Conservation (phyloP, 2,113 vertebrate species). For the Corynorhinus townsendii region DNA sequence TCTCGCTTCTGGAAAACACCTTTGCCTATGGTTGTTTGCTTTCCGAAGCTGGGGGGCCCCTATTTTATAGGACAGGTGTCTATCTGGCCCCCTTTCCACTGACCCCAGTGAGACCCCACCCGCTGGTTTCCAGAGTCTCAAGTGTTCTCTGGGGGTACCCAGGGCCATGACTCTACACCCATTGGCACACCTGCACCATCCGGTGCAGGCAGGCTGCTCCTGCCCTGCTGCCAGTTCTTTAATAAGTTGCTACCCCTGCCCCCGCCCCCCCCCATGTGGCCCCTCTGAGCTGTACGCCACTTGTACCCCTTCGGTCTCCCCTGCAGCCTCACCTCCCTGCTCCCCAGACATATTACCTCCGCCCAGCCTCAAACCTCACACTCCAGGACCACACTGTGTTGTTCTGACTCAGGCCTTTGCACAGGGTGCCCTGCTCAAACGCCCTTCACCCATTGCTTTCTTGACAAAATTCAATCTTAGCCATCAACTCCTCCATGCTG, state of each 20-base stretch:
- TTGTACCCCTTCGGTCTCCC: not conserved
- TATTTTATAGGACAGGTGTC: not conserved
- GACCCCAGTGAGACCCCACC: not conserved
- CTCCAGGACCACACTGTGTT: not conserved
- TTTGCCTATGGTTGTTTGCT: not conserved
- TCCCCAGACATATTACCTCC: not conserved
- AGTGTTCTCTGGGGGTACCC: not conserved
- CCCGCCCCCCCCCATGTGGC: accelerated
- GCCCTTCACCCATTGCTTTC: not conserved
- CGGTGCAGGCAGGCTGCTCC: not conserved
- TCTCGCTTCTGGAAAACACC: not conserved
- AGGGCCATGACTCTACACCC: not conserved
- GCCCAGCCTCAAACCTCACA: not conserved
- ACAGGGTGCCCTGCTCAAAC: accelerated
- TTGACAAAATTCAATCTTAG: not conserved
- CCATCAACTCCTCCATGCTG: accelerated
- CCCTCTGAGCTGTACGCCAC: not conserved
- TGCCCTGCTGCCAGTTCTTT: not conserved
- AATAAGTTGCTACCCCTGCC: not conserved
- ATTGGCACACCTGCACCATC: not conserved
- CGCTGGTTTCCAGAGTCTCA: no score
- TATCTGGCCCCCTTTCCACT: not conserved
- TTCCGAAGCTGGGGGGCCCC: not conserved
- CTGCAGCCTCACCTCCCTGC: no score
- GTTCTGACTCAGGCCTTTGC: not conserved